Evolutionary conservation across 2,797 vertebrate genomes (phyloP), one percentile per base, ranked within the genome.

Genomic region (Pangasius sanitwongsei): DNA sequence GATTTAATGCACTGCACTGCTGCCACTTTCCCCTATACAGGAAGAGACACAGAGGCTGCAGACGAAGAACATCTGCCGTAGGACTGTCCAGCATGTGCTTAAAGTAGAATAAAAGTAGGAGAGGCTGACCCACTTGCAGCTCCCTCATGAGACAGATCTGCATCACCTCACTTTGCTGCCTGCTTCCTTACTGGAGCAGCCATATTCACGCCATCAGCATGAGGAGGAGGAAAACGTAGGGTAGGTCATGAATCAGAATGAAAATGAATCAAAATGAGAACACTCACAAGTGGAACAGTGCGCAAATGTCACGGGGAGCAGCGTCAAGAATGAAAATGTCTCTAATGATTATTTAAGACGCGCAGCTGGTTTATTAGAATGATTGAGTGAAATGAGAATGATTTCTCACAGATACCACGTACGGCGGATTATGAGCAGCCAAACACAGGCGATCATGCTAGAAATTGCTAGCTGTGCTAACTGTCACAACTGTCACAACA

Each of bases 121-220:
- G 94, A 93, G 72, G 86, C 90, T 93, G 93, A 90, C 93, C 93
- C 92, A 95, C 88, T 94, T 95, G 94, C 87, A 89, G 75, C 74
- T 89, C 88, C 89, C 90, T 18, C 34, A 18, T 77, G 89, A 92
- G 87, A 87, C 65, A 23, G 72, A 34, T 41, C 59, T 63, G 53
- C 85, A 80, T n/a, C 88, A 77, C 55, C 44, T 77, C 85, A 67
- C 82, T 67, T 59, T 77, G 53, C 82, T 53, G 69, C 37, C 53
- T 44, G 23, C 48, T 87, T 88, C 63, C 20, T 57, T 82, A 91
- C 83, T 90, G 84, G 83, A 85, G 70, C 88, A 67, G 34, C 18
- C n/a, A 48, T 2, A 18, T 34, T 86, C 89, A 88, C 81, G 23
- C 87, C 91, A 89, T 74, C 83, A 20, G 16, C 18, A 15, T 8